These are phyloP conservation scores for Perca schrenkii DNA, from an alignment of 2,113 vertebrate genomes.

Conservation along the genomic window DNA sequence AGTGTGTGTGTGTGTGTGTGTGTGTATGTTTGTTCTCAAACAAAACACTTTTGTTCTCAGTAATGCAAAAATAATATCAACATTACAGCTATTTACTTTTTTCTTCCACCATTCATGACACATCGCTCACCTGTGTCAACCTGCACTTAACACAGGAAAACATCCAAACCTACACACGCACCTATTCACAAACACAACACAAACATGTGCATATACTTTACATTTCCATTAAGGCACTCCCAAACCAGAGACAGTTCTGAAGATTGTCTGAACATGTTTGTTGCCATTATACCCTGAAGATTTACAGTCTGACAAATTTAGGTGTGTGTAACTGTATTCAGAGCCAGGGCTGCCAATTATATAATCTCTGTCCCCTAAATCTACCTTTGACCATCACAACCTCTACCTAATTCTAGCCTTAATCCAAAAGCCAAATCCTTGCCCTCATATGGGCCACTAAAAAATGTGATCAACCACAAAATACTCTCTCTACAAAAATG, in stretches of 20 bases:
- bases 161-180: conserved; percentile 20
- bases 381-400: not conserved
- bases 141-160: conserved; percentile 33
- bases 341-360: not conserved
- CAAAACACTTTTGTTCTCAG: conserved; percentile 21
- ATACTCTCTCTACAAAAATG: not conserved
- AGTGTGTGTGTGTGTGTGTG: conserved; percentile 2
- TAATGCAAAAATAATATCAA: not conserved
- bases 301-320: not conserved
- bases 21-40: not conserved
- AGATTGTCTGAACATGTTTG: not conserved
- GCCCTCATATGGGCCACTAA: not conserved
- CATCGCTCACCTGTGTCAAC: conserved; percentile 58
- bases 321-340: not conserved
- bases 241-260: not conserved
- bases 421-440: not conserved
- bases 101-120: not conserved
- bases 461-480: not conserved
- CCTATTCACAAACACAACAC: conserved; percentile 8
- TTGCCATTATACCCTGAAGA: not conserved
- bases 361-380: conserved; percentile 3
- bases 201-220: not conserved
- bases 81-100: conserved; percentile 6
- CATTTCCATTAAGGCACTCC: not conserved
- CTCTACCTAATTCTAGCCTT: not conserved